Base-by-base conservation (phyloP, 2,888 invertebrate species). In the Cephus spinipes region DNA sequence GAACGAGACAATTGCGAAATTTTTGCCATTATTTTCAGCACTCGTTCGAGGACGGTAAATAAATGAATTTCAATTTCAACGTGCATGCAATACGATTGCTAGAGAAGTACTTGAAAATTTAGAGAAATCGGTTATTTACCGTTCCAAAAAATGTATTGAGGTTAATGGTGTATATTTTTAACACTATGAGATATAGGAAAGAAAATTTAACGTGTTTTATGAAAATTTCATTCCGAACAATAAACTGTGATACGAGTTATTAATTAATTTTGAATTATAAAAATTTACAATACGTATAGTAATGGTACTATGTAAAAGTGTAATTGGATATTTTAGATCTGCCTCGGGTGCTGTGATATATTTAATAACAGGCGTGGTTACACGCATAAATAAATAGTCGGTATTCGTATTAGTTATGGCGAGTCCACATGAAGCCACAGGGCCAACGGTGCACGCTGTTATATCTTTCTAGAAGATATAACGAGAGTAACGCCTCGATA, bases 401-500 rank as follows among this genome's bases (percentile, higher is more conserved):
- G 40, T 40, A 40, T 40, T 40, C 15, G 4, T 40, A 40, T 40
- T 40, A 4, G 23, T 55, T 55, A 55, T 55, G 55, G 55, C 55
- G 55, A 55, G 55, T 55, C 55, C 55, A 9, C 9, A 55, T 23
- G 55, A 55, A 55, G 23, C 55, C 23, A 23, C 23, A 23, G 55
- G 55, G 23, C 55, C 55, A 55, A 23, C 55, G 23, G 9, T 55
- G 23, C 9, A 23, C 9, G 15, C 15, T 23, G 55, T 55, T 55
- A 55, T 55, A 55, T 55, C 55, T 55, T 55, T 55, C 23, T 55
- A 55, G 23, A 55, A 55, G 55, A 55, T 55, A 55, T 55, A 55
- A 55, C 31, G 71, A 71, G 33, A 32, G 86, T 80, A 82, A 86
- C 85, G 85, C 85, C 84, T 80, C 80, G 79, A 55, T 83, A 55